phyloP scores from a whole-genome alignment of 2,113 vertebrate species.

The Lampris megalopsis region DNA sequence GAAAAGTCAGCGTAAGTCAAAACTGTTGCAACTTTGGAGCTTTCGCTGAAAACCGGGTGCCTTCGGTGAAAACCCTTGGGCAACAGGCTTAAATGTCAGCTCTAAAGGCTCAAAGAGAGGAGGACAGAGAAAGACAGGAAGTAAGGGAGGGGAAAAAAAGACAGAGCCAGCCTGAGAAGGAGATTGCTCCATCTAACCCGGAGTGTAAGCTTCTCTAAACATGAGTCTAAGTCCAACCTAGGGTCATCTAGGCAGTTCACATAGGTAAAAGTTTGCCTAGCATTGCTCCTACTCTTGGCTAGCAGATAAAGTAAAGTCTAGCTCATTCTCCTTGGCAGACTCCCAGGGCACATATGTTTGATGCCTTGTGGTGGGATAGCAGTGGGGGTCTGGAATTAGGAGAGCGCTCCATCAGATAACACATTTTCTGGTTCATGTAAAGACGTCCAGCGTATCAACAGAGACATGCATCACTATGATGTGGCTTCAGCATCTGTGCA shows the following conservation, averaged over 20 bases:
- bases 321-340: constrained; percentile 60
- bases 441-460: constrained; percentile 79
- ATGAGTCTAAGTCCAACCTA: constrained; percentile 23
- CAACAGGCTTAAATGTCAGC: constrained; percentile 51
- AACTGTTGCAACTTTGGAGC: constrained; percentile 61
- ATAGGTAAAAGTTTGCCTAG: constrained; percentile 53
- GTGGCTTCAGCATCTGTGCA: constrained; percentile 79
- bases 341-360: constrained; percentile 59
- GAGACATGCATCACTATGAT: constrained; percentile 83
- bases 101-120: constrained; percentile 28
- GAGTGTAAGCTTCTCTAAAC: constrained; percentile 4
- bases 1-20: constrained; percentile 53
- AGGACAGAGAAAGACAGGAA: constrained; percentile 8
- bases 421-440: constrained; percentile 92
- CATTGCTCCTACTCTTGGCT: constrained; percentile 52
- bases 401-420: constrained; percentile 87
- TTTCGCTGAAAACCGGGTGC: constrained; percentile 57
- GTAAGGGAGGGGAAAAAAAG: constrained; percentile 17
- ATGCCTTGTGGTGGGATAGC: constrained; percentile 48
- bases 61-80: constrained; percentile 35
- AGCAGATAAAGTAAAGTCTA: constrained; percentile 73
- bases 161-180: background rate
- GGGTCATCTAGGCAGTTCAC: constrained; percentile 49
- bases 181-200: background rate
- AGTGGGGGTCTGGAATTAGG: constrained; percentile 79